phyloP scores from a whole-genome alignment of 2,888 invertebrate species.

The Noctua fimbriata region DNA sequence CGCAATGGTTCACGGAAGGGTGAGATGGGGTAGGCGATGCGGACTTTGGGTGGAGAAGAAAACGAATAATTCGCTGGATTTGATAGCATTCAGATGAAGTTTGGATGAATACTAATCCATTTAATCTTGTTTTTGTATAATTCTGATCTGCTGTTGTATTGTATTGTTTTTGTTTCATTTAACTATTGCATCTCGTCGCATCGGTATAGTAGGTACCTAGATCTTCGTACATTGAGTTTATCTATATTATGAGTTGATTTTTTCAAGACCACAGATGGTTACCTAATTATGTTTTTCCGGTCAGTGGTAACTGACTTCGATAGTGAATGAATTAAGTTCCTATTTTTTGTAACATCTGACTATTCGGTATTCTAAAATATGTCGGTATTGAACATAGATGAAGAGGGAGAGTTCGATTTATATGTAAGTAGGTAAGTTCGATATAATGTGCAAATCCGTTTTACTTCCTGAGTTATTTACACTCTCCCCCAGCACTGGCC shows the following conservation, averaged over 20 bases:
- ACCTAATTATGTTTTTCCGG: not conserved
- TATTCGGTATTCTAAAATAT: not conserved
- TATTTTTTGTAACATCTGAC: not conserved
- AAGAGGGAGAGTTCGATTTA: conserved; percentile 1
- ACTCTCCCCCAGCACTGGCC: conserved; percentile 50
- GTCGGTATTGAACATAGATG: not conserved
- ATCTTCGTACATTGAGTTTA: not conserved
- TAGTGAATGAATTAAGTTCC: not conserved
- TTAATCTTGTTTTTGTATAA: conserved; percentile 7
- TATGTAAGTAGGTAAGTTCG: conserved; percentile 25
- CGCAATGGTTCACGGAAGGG: conserved; percentile 59
- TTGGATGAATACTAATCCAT: not conserved
- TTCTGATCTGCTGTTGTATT: not conserved
- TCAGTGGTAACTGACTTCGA: not conserved
- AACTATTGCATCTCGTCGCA: not conserved
- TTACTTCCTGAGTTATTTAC: conserved; percentile 63
- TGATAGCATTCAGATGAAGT: conserved; percentile 17
- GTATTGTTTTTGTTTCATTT: conserved; percentile 2
- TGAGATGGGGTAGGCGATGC: conserved; percentile 54
- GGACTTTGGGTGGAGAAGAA: conserved; percentile 38
- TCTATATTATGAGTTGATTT: not conserved
- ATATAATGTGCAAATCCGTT: conserved; percentile 50
- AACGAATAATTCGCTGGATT: conserved; percentile 57
- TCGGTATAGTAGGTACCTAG: not conserved
- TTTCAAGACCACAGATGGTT: not conserved